These are phyloP conservation scores for Octomys mimax DNA, from an alignment of 2,797 vertebrate species.

Conservation along the genomic window DNA sequence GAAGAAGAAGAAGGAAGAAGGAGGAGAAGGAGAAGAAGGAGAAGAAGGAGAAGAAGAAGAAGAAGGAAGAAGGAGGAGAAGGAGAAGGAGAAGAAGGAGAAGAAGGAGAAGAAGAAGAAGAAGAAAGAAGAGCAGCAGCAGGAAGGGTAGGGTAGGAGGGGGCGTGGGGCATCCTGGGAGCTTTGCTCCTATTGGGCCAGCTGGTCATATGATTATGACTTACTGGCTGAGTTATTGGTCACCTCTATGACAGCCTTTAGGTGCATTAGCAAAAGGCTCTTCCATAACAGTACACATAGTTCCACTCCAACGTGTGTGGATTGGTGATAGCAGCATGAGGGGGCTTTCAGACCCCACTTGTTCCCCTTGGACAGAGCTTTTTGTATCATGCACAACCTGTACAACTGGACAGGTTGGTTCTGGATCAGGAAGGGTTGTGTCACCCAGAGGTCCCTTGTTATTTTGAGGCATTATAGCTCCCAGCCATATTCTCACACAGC, in stretches of 20 bases:
- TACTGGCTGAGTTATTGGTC: neutral
- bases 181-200: neutral
- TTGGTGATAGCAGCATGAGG: neutral
- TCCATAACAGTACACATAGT: neutral
- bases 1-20: too few species aligned
- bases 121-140: too few species aligned
- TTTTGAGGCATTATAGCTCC: neutral
- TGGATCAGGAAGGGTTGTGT: neutral
- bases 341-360: neutral
- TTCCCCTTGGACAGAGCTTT: neutral
- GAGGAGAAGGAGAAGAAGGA: too few species aligned
- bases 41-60: too few species aligned
- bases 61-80: too few species aligned
- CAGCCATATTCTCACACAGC: fast-evolving
- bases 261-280: neutral
- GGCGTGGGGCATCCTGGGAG: neutral
- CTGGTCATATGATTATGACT: too few species aligned
- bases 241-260: neutral
- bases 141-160: neutral
- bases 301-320: fast-evolving
- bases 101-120: too few species aligned
- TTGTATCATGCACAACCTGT: neutral
- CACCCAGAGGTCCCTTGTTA: neutral
- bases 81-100: too few species aligned
- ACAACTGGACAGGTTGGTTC: neutral